These are phyloP conservation scores for Laticauda colubrina DNA, from an alignment of 2,113 vertebrate species.

Conservation along the genomic window DNA sequence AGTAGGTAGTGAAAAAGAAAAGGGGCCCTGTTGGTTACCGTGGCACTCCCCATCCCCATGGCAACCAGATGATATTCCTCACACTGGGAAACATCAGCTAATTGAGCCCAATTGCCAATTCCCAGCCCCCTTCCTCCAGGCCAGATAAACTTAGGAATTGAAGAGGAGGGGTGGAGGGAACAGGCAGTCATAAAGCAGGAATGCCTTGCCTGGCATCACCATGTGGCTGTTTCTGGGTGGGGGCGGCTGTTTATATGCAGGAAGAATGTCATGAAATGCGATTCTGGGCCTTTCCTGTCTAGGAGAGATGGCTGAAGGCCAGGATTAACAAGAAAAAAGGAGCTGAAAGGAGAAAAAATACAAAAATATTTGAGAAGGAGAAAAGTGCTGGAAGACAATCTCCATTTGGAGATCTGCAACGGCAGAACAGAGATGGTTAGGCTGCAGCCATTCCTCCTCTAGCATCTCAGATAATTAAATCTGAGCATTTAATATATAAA, in stretches of 20 bases:
- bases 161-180: not conserved
- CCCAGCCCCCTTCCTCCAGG: conserved; percentile 13
- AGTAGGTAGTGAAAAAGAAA: conserved; percentile 30
- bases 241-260: conserved; percentile 10
- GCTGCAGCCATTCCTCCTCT: not conserved
- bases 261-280: conserved; percentile 21
- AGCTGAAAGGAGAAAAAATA: not conserved
- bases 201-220: conserved; percentile 14
- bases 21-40: conserved; percentile 14
- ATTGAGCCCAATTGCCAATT: conserved; percentile 19
- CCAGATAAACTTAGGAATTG: not conserved
- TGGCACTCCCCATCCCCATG: conserved; percentile 27
- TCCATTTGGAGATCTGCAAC: not conserved
- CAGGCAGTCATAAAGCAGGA: not conserved
- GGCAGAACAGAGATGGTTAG: not conserved
- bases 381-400: not conserved
- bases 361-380: not conserved
- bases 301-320: conserved; percentile 13
- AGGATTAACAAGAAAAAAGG: not conserved
- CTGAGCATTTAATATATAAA: not conserved
- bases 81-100: conserved; percentile 28
- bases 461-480: not conserved
- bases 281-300: conserved; percentile 27
- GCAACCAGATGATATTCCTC: conserved; percentile 27
- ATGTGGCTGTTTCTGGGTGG: not conserved